Conservation (phyloP, 2,113 vertebrate genomes). For the Megaceryle maxima region DNA sequence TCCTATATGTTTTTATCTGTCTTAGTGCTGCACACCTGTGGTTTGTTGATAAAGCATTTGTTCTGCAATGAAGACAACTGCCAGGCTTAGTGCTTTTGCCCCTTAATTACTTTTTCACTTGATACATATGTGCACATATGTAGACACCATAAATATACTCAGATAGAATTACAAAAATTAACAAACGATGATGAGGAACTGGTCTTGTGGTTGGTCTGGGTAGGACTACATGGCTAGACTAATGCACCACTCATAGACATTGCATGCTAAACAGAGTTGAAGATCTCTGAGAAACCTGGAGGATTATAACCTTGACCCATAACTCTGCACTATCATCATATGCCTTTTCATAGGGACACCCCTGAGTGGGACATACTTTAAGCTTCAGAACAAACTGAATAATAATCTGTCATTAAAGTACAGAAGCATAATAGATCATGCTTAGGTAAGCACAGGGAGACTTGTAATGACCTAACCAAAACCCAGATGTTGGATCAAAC, state of each 20-base stretch:
- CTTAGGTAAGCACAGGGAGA: neutral
- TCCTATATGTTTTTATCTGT: constrained; percentile 33
- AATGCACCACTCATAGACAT: neutral
- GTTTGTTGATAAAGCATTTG: constrained; percentile 10
- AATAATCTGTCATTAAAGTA: neutral
- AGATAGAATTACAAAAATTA: neutral
- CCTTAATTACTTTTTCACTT: neutral
- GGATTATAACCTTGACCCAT: neutral
- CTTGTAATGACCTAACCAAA: neutral
- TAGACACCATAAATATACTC: neutral
- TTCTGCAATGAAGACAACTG: neutral
- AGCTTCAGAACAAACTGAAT: neutral
- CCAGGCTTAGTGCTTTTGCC: neutral
- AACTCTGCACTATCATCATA: neutral
- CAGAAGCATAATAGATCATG: neutral
- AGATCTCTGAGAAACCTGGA: neutral
- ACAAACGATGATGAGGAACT: accelerated
- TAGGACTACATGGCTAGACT: neutral
- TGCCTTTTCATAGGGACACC: neutral
- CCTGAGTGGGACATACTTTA: neutral
- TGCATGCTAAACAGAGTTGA: neutral
- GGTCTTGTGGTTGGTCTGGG: neutral
- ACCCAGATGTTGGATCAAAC: neutral
- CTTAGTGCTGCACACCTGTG: neutral
- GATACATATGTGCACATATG: neutral